phyloP scores from a whole-genome alignment of 2,113 vertebrate genomes.

The Hemichromis elongatus region DNA sequence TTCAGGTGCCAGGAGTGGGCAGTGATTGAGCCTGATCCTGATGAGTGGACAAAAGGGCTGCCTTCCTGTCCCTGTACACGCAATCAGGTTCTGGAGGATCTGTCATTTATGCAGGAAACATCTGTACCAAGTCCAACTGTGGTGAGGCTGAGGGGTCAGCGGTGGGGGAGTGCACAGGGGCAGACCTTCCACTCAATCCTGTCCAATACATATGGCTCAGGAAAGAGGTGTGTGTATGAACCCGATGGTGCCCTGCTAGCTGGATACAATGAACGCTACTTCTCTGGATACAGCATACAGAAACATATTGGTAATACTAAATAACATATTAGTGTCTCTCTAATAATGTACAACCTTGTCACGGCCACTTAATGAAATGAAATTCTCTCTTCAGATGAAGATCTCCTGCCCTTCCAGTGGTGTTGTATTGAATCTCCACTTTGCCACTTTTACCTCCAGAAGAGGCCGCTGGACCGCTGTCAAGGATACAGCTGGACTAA shows the following conservation, averaged over 20 bases:
- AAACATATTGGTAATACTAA: conserved; percentile 70
- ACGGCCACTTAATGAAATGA: not conserved
- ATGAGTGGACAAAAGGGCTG: conserved; percentile 58
- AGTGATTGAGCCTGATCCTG: conserved; percentile 62
- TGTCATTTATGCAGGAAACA: conserved; percentile 65
- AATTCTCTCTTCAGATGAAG: conserved; percentile 60
- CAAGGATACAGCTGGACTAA: conserved; percentile 63
- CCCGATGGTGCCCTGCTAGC: conserved; percentile 70
- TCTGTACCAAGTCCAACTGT: conserved; percentile 15
- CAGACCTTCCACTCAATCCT: conserved; percentile 70
- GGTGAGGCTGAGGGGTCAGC: conserved; percentile 52
- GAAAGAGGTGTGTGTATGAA: conserved; percentile 76
- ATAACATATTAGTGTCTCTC: not conserved
- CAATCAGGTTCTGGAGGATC: conserved; percentile 68
- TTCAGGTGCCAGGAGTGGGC: conserved; percentile 73
- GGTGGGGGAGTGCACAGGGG: conserved; percentile 58
- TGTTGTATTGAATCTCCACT: conserved; percentile 74
- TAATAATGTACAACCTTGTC: not conserved
- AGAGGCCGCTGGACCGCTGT: conserved; percentile 75
- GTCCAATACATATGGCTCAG: conserved; percentile 65
- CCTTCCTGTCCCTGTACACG: conserved; percentile 73
- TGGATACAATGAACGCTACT: conserved; percentile 76
- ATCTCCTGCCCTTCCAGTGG: conserved; percentile 79
- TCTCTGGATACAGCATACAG: conserved; percentile 50
- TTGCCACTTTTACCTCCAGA: conserved; percentile 71